These are phyloP conservation scores for Oophaga pumilio DNA, from an alignment of 2,113 vertebrate genomes.

Conservation along the genomic window DNA sequence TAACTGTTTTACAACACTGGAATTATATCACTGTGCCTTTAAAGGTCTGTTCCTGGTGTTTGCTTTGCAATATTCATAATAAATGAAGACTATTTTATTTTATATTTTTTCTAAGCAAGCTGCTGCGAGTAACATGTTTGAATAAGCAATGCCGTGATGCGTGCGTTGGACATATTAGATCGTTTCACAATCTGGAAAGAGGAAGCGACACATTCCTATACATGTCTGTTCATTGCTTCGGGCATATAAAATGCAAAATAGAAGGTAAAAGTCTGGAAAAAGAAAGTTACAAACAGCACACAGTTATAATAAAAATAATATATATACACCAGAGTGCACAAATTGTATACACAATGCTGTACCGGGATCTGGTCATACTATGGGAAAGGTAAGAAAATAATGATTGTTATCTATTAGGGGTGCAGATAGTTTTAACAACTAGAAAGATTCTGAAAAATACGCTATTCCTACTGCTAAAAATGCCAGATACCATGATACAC, in stretches of 20 bases:
- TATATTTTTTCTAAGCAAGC: neutral
- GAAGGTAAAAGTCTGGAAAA: neutral
- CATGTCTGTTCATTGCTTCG: constrained; percentile 12
- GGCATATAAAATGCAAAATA: neutral
- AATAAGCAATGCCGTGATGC: neutral
- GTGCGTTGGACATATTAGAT: neutral
- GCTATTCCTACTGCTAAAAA: no score
- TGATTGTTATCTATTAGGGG: no score
- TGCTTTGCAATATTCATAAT: constrained; percentile 11
- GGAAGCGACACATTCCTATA: constrained; percentile 11
- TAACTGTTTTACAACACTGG: neutral
- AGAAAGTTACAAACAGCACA: neutral
- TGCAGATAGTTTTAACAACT: no score
- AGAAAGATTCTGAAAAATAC: no score
- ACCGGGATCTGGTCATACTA: no score
- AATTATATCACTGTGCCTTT: neutral
- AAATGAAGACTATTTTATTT: neutral
- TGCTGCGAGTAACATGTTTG: neutral
- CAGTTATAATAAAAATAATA: neutral
- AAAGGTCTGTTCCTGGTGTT: neutral
- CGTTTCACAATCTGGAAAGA: neutral
- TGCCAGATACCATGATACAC: no score
- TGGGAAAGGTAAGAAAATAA: no score
- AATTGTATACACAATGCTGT: no score
- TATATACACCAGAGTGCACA: no score